Evolutionary conservation across 2,113 vertebrate genomes (phyloP).

Genomic region (Lepus europaeus): DNA sequence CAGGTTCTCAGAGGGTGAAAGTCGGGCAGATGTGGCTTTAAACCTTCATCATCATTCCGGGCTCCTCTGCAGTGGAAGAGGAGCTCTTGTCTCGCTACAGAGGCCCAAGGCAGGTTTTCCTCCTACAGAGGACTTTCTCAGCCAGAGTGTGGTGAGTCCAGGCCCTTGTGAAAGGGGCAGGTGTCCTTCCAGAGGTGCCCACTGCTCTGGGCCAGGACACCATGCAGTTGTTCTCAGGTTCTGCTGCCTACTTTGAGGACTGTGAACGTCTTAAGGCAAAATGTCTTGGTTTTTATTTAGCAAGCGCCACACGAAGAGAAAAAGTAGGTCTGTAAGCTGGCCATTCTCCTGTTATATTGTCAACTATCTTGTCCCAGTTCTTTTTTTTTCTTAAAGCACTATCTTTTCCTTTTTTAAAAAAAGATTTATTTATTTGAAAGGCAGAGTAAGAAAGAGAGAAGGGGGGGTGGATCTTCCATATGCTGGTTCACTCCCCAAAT

Average conservation of each 20-base stretch:
- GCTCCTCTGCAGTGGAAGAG: neutral
- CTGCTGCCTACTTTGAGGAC: neutral
- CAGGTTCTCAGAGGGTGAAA: neutral
- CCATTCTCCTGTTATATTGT: neutral
- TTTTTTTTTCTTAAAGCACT: too few relatives aligned
- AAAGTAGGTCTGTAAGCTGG: neutral
- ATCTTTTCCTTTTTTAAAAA: too few relatives aligned
- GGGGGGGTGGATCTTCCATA: too few relatives aligned
- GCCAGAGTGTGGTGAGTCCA: neutral
- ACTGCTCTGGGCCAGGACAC: neutral
- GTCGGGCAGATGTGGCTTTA: constrained; percentile 7
- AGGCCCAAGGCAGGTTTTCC: constrained; percentile 3
- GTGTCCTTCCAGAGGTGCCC: neutral
- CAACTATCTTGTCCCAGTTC: neutral
- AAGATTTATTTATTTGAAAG: too few relatives aligned
- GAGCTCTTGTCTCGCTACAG: neutral
- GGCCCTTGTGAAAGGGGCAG: neutral
- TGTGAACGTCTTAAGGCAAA: constrained; percentile 35
- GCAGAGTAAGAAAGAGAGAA: too few relatives aligned
- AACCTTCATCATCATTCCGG: constrained; percentile 15
- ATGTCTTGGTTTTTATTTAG: constrained; percentile 5
- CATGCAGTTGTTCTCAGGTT: neutral
- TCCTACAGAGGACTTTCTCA: neutral
- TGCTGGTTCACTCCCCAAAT: too few relatives aligned
- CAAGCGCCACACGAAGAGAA: constrained; percentile 19